phyloP scores from a whole-genome alignment of 2,888 invertebrate genomes.

The Agrochola litura region DNA sequence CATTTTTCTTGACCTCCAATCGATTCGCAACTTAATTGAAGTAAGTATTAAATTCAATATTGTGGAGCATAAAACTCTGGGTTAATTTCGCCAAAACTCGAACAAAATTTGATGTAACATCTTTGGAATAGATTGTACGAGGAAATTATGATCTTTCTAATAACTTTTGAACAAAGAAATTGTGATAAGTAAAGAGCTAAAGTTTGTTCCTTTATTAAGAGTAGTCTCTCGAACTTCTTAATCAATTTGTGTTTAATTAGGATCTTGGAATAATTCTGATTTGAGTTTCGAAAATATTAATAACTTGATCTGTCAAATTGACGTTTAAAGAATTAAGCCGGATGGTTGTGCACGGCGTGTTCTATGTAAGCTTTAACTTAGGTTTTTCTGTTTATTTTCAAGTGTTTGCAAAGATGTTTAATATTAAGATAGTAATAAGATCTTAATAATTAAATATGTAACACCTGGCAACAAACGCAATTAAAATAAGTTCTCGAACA shows the following conservation, averaged over 20 bases:
- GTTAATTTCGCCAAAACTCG: slow-evolving; percentile 24
- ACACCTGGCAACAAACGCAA: slow-evolving; percentile 8
- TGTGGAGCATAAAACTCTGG: slow-evolving; percentile 21
- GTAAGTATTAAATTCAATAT: slow-evolving; percentile 29
- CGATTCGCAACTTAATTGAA: slow-evolving; percentile 7
- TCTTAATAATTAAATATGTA: too few species aligned
- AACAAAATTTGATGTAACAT: slow-evolving; percentile 59
- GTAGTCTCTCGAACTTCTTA: slow-evolving; percentile 57
- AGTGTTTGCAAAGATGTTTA: too few species aligned
- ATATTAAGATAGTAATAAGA: neutral
- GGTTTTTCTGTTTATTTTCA: too few species aligned
- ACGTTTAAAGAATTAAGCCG: neutral
- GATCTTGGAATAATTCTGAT: slow-evolving; percentile 43
- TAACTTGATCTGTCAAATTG: neutral
- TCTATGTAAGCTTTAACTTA: too few species aligned
- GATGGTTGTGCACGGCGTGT: too few species aligned
- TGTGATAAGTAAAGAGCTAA: slow-evolving; percentile 61
- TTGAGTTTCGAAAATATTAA: slow-evolving; percentile 32
- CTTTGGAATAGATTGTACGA: slow-evolving; percentile 60
- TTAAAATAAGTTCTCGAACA: slow-evolving; percentile 44
- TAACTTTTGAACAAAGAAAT: slow-evolving; percentile 64
- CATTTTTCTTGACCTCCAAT: neutral
- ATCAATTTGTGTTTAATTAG: slow-evolving; percentile 58
- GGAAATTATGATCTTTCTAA: slow-evolving; percentile 56
- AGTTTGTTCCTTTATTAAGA: slow-evolving; percentile 60